Evolutionary conservation across 23 tunicate genomes (phyloP).

Genomic region (Halocynthia roretzi): DNA sequence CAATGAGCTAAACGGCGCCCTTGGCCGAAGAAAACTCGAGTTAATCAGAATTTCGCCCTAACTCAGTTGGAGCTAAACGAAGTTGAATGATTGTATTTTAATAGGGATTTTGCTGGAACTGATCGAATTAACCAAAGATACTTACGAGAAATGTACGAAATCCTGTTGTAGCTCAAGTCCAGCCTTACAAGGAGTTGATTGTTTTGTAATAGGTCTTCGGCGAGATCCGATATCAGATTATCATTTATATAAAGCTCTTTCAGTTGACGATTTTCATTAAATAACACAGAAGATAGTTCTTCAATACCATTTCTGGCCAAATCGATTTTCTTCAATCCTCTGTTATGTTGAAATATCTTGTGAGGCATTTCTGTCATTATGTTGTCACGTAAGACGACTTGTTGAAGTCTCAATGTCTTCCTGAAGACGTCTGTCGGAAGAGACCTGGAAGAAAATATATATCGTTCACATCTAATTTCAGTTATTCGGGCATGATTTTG

Average conservation of each 20-base stretch:
- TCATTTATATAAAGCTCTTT: slow-evolving; percentile 7
- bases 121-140: background rate
- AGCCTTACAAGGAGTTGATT: background rate
- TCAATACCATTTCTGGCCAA: slow-evolving; percentile 1
- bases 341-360: background rate
- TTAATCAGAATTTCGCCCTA: too few relatives aligned
- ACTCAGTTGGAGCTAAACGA: too few relatives aligned
- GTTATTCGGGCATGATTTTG: too few relatives aligned
- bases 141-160: slow-evolving; percentile 17
- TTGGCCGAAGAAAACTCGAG: too few relatives aligned
- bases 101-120: too few relatives aligned
- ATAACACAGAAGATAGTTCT: slow-evolving; percentile 1
- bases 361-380: background rate
- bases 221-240: slow-evolving; percentile 6
- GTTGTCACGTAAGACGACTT: slow-evolving; percentile 19
- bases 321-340: background rate
- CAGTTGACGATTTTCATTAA: background rate
- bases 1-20: too few relatives aligned
- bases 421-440: slow-evolving; percentile 3
- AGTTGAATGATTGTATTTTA: too few relatives aligned
- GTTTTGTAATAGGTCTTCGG: background rate
- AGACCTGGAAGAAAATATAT: background rate
- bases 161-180: slow-evolving; percentile 9
- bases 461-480: too few relatives aligned
- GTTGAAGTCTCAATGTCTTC: slow-evolving; percentile 2